Base-by-base conservation (phyloP, 1,140 invertebrate species). In the Brachionus calyciflorus region DNA sequence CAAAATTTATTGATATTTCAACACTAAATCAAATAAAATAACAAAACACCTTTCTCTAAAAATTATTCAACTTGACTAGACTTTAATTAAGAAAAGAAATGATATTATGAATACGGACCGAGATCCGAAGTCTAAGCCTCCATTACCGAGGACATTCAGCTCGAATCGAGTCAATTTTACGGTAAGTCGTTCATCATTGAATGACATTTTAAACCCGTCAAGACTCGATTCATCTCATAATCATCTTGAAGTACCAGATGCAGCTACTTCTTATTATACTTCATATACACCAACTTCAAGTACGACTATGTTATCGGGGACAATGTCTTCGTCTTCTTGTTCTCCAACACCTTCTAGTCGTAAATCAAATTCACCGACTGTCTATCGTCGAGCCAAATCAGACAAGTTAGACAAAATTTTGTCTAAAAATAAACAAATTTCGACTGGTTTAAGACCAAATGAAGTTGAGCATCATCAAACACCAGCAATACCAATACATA, bases 271-370 rank as follows among this genome's bases (percentile, higher is more conserved):
- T 41, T 65, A 65, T 37, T 65, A 44, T 24, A 24, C 60, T 3
- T 65, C 60, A 6, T 65, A 65, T 17, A 65, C 33, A 14, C 60
- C 60, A 6, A 44, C 37, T 1, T 28, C 7, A 17, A 28, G 6
- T 21, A 44, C 37, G 7, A 44, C 60, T 14, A 41, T 65, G 19
- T 41, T 24, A 0, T 65, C 41, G 19, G 60, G 60, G 10, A 65
- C 60, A 37, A 65, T 65, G 60, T 73, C 69, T 19, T 73, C 69
- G 10, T 73, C 69, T 3, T 73, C 69, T 1, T 73, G 46, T 26
- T 73, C 69, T 6, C 30, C 69, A 12, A 19, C 51, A 0, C 51
- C 69, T 12, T 40, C 69, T 24, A 55, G 46, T 24, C 46, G 69
- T 6, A 41, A 65, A 21, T 65, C 60, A 0, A 65, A 41, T 12